Evolutionary conservation across 2,113 vertebrate genomes (phyloP), one percentile per base, ranked within the genome.

Genomic region (Zosterops lateralis): DNA sequence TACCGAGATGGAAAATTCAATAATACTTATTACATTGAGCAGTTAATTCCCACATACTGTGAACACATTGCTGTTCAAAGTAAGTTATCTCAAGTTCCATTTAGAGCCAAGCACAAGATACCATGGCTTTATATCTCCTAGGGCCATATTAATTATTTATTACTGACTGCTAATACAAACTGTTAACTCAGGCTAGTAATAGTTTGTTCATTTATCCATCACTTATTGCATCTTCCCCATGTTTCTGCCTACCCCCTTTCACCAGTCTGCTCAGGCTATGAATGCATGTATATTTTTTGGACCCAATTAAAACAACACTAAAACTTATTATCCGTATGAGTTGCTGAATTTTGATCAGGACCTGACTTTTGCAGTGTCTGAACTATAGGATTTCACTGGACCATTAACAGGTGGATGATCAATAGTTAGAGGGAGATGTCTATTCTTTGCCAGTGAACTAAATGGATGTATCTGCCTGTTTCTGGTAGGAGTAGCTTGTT

Each of bases 21-120:
- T 97, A 97, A 96, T 96, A 97, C 97, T 98, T 98, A 97, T 97
- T 98, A 97, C 96, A 97, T 44, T 90, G 96, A 97, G 92, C 96
- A 96, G 97, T 97, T 98, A 98, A 98, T 98, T 97, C 97, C 97
- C 97, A 97, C 98, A 98, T 97, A 98, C 97, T 98, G 97, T 97
- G 97, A 98, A 96, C 97, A 96, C 97, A 97, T 97, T 98, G 96
- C 96, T 95, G 96, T 96, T 98, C 97, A 97, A 98, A 97, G 97
- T 97, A 97, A 95, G 97, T 98, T 98, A 97, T 98, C 97, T 96
- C 2, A 66, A 96, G 90, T 96, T 96, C 87, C 95, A 97, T 98
- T 98, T 97, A 97, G 97, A 97, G 95, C 94, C 50, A 53, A 97
- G 96, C 19, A 68, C 6, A 21, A 96, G 95, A 95, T 95, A 95